phyloP scores from a whole-genome alignment of 1,140 invertebrate genomes.

The Sycophila sp. region DNA sequence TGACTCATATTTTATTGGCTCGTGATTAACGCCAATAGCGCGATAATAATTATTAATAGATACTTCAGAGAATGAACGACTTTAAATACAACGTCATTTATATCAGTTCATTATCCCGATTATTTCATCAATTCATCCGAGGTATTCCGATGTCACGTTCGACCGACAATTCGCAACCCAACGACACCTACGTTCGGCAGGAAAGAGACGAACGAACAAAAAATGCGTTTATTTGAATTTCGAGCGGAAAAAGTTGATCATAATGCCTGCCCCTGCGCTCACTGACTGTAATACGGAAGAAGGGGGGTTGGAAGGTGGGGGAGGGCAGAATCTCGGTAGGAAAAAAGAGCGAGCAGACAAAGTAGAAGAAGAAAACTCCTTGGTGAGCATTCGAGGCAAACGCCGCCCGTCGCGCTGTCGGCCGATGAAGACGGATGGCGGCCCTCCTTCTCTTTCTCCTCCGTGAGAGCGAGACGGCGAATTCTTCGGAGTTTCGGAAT shows the following conservation, averaged over 20 bases:
- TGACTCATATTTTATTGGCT: background rate
- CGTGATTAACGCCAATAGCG: background rate
- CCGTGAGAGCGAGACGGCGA: constrained; percentile 45
- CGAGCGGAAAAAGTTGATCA: too few species aligned
- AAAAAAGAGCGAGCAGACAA: constrained; percentile 43
- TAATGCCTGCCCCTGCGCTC: too few species aligned
- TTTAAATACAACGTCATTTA: background rate
- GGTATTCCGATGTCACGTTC: too few species aligned
- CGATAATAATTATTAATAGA: background rate
- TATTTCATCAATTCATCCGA: too few species aligned
- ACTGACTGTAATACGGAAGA: too few species aligned
- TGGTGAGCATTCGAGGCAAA: constrained; percentile 67
- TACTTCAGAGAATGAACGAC: background rate
- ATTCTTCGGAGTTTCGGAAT: constrained; percentile 32
- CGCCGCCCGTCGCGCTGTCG: constrained; percentile 68
- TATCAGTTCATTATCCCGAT: too few species aligned
- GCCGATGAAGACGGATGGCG: constrained; percentile 68
- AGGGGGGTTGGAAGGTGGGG: constrained; percentile 13
- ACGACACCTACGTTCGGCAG: too few species aligned
- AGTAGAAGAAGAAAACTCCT: constrained; percentile 61
- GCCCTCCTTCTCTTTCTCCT: constrained; percentile 41
- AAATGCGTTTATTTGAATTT: too few species aligned
- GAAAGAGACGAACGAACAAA: too few species aligned
- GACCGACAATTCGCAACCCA: too few species aligned
- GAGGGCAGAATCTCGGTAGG: constrained; percentile 38